Evolutionary conservation across 2,888 invertebrate genomes (phyloP), one percentile per base, ranked within the genome.

Genomic region (Dascillus cervinus): DNA sequence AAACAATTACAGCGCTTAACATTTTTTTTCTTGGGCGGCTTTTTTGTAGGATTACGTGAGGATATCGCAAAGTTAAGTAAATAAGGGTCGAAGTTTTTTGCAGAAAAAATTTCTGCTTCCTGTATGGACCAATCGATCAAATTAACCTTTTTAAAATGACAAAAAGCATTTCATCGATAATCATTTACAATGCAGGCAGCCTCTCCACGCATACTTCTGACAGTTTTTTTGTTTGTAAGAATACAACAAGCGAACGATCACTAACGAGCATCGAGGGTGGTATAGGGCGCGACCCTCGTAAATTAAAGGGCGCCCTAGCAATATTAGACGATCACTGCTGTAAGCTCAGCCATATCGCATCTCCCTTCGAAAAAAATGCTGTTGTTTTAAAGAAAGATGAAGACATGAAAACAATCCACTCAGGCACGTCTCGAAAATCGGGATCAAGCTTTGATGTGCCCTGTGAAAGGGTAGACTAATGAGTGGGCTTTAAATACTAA

Each of bases 251-350:
- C 43, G 50, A 50, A 52, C 53, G 53, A 51, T 55, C 55, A 54
- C 60, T 60, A 62, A 62, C 60, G 57, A 62, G 60, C 62, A 43
- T 53, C 57, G 60, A 62, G 62, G 62, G 64, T 64, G 62, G 62
- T 54, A 56, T 53, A 52, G 62, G 62, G 62, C 62, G 61, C 61
- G 61, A 62, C 62, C 62, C 62, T 56, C 53, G 52, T 50, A 60
- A 62, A 63, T 61, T 61, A 61, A 56, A 61, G 58, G 55, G 56
- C 60, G 53, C 56, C 53, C 55, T 55, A 44, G 51, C 56, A 46
- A 48, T 55, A 53, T 52, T 55, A 53, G 56, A 53, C 46, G n/a
- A n/a, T n/a, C n/a, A 48, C 48, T 51, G 44, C 47, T 43, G 32
- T 35, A 44, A 43, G 41, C 44, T 46, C 42, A 49, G 46, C 48